These are phyloP conservation scores for Nephrotoma guestfalica DNA, from an alignment of 2,888 invertebrate genomes.

Conservation along the genomic window DNA sequence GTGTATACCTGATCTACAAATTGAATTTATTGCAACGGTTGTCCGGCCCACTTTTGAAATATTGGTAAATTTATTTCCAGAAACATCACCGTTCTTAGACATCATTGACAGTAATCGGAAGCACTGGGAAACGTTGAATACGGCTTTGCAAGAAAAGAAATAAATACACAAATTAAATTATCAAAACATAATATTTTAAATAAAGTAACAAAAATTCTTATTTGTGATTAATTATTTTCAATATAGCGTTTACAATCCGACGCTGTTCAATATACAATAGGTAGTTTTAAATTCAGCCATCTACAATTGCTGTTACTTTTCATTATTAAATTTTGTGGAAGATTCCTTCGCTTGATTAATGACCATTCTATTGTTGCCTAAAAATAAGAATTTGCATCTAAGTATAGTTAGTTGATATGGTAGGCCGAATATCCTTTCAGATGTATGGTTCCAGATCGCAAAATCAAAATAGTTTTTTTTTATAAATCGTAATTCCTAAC, in stretches of 20 bases:
- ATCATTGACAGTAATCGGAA: slow-evolving; percentile 11
- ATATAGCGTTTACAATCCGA: not conserved
- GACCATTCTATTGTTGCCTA: too few relatives aligned
- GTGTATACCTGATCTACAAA: slow-evolving; percentile 66
- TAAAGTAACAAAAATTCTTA: not conserved
- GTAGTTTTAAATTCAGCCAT: too few relatives aligned
- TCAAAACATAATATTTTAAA: not conserved
- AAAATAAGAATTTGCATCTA: too few relatives aligned
- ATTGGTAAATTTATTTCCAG: slow-evolving; percentile 11
- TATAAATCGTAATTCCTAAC: too few relatives aligned
- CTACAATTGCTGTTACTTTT: too few relatives aligned
- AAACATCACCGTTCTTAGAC: slow-evolving; percentile 11
- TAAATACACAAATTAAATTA: not conserved
- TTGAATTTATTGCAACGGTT: slow-evolving; percentile 43
- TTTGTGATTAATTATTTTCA: not conserved
- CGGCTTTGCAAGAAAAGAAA: not conserved
- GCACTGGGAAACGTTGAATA: slow-evolving; percentile 11
- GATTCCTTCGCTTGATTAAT: too few relatives aligned
- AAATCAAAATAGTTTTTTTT: too few relatives aligned
- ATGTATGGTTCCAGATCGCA: too few relatives aligned
- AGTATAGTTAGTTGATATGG: too few relatives aligned
- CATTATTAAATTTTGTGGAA: too few relatives aligned
- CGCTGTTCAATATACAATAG: not conserved
- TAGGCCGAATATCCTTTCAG: too few relatives aligned
- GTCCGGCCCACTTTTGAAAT: slow-evolving; percentile 14